These are phyloP conservation scores for Chelonus insularis DNA, from an alignment of 1,140 invertebrate species.

Conservation along the genomic window DNA sequence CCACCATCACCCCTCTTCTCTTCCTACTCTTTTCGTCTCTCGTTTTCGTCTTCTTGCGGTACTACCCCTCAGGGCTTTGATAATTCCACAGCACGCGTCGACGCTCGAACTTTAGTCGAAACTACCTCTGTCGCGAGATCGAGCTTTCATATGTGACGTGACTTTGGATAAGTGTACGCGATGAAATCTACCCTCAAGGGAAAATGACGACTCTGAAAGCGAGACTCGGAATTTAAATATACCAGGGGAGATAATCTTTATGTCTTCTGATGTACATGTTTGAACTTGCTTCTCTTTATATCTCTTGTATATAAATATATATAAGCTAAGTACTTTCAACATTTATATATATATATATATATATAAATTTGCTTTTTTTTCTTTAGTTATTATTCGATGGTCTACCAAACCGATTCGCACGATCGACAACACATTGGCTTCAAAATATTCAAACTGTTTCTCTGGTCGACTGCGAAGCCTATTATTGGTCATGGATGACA, in stretches of 20 bases:
- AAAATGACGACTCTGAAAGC: neutral
- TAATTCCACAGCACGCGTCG: conserved; percentile 25
- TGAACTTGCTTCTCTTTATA: no score
- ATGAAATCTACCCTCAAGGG: neutral
- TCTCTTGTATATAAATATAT: no score
- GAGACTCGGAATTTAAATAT: no score
- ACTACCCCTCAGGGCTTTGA: conserved; percentile 16
- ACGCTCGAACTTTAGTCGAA: conserved; percentile 14
- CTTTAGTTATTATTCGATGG: neutral
- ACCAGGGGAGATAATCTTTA: no score
- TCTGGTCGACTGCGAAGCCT: conserved; percentile 14
- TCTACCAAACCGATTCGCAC: conserved; percentile 5
- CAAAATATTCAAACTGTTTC: neutral
- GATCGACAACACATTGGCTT: conserved; percentile 11
- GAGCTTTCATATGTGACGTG: conserved; percentile 16
- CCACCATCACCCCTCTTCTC: neutral
- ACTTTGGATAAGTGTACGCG: conserved; percentile 3
- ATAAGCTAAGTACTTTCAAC: no score
- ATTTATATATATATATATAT: no score
- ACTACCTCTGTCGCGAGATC: conserved; percentile 2
- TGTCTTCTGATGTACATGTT: no score
- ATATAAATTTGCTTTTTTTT: no score
- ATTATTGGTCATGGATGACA: conserved; percentile 26
- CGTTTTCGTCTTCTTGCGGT: neutral
- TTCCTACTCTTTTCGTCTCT: neutral